Evolutionary conservation across 2,797 vertebrate genomes (phyloP).

Genomic region (Trachops cirrhosus): DNA sequence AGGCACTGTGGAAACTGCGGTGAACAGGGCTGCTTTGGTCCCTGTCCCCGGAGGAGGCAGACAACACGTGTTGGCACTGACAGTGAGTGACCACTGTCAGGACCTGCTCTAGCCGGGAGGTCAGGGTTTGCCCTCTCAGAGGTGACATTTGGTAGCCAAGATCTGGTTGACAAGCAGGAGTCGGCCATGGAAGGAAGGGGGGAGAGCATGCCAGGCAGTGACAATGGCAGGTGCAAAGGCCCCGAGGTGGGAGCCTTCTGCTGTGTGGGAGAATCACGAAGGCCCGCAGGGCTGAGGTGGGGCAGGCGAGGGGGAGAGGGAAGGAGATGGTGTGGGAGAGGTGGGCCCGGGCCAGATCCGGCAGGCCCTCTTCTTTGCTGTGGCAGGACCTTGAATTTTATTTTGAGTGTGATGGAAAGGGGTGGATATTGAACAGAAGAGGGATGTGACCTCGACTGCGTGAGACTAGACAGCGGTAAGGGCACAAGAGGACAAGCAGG

Average conservation of each 20-base stretch:
- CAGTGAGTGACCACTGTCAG: background rate
- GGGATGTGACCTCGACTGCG: background rate
- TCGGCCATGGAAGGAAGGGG: background rate
- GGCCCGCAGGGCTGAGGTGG: background rate
- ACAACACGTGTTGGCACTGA: background rate
- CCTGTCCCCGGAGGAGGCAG: background rate
- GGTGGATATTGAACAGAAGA: background rate
- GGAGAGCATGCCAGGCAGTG: background rate
- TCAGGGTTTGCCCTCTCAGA: background rate
- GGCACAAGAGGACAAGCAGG: background rate
- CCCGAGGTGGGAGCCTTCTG: background rate
- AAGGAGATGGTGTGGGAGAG: background rate
- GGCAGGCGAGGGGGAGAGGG: background rate
- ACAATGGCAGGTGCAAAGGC: background rate
- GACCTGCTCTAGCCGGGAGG: background rate
- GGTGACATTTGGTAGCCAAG: background rate
- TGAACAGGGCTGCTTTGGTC: background rate
- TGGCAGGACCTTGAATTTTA: background rate
- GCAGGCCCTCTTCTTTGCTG: background rate
- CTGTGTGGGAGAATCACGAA: background rate
- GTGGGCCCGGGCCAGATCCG: rapidly evolving
- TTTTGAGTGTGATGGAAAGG: background rate
- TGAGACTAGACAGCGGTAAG: background rate
- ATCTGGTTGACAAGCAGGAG: background rate
- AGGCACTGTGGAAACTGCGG: background rate